These are phyloP conservation scores for Sebastes matsubarae DNA, from an alignment of 2,797 vertebrate species.

Conservation along the genomic window DNA sequence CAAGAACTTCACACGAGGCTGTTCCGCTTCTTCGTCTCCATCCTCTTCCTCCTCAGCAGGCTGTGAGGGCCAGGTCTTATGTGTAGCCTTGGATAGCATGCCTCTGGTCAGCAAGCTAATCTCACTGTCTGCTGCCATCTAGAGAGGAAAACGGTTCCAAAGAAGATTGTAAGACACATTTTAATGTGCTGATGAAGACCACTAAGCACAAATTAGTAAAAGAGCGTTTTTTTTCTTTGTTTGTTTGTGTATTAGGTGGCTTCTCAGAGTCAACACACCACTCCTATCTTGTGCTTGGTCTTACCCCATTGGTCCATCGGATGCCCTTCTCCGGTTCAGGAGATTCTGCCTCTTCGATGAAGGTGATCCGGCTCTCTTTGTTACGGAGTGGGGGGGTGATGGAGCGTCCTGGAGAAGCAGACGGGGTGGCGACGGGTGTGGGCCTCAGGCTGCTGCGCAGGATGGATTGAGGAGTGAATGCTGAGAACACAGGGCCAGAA, in stretches of 20 bases:
- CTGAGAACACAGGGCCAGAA: conserved; percentile 85
- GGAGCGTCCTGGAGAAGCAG: conserved; percentile 90
- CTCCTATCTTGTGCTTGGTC: background rate
- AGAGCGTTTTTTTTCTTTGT: background rate
- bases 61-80: conserved; percentile 68
- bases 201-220: background rate
- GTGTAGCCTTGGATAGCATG: conserved; percentile 66
- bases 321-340: conserved; percentile 69
- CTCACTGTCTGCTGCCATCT: conserved; percentile 83
- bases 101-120: conserved; percentile 67
- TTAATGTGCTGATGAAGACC: background rate
- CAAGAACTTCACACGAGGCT: conserved; percentile 39
- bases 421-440: conserved; percentile 90
- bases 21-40: conserved; percentile 44
- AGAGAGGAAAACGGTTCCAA: conserved; percentile 6
- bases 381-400: conserved; percentile 87
- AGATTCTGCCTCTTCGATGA: conserved; percentile 82
- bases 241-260: background rate
- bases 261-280: background rate
- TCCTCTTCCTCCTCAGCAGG: conserved; percentile 54
- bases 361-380: conserved; percentile 93
- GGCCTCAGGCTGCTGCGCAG: conserved; percentile 91
- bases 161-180: background rate
- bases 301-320: conserved; percentile 87
- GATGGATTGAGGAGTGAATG: conserved; percentile 94